Conservation (phyloP, 2,113 vertebrate genomes). For the Hippocampus mohnikei region DNA sequence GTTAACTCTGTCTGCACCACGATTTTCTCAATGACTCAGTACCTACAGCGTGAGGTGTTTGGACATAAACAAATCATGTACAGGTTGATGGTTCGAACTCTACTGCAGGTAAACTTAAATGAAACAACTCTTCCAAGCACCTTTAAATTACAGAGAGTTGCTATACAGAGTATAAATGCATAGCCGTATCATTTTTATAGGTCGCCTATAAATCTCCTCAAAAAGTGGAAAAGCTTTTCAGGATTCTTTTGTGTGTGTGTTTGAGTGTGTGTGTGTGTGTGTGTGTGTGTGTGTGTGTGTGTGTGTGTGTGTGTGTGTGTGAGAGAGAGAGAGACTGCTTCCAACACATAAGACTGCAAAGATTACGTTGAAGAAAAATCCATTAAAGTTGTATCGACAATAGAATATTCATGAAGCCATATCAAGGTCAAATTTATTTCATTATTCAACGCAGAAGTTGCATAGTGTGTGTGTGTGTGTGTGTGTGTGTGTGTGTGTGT, state of each 20-base stretch:
- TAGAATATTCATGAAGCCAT: conserved; percentile 76
- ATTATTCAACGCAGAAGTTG: conserved; percentile 65
- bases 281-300: conserved; percentile 23
- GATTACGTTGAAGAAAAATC: conserved; percentile 50
- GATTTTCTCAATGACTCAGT: background rate
- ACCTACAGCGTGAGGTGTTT: background rate
- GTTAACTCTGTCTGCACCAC: background rate
- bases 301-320: conserved; percentile 32
- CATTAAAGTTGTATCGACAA: conserved; percentile 71
- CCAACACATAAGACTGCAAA: no score
- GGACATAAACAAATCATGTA: background rate
- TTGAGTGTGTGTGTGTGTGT: conserved; percentile 18
- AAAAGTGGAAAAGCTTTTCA: conserved; percentile 23
- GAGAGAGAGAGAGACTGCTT: no score
- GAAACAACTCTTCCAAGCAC: background rate
- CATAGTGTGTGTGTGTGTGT: conserved; percentile 22
- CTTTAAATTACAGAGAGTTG: background rate
- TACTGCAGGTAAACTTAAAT: background rate
- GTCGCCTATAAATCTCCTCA: background rate
- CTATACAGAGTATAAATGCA: background rate
- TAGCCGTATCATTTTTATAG: background rate
- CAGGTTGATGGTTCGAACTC: background rate
- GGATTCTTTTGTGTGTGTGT: conserved; percentile 43
- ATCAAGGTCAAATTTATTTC: conserved; percentile 66
- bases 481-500: conserved; percentile 20